Evolutionary conservation across 2,797 vertebrate species (phyloP).

Genomic region (Corythornis leucogaster): DNA sequence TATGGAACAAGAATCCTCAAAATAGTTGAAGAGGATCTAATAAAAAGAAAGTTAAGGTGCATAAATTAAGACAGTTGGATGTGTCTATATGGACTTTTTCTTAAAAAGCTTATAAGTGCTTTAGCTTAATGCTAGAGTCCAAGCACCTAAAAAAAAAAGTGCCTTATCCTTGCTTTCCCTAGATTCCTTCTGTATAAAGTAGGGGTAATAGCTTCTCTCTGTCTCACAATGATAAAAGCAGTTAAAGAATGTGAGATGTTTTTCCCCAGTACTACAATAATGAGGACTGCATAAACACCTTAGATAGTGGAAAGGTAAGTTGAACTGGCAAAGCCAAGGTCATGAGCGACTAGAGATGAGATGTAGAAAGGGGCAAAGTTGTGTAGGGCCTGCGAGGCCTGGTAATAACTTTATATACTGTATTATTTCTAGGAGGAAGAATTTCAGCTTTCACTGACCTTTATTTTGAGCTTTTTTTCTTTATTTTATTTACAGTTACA

Average conservation of each 20-base stretch:
- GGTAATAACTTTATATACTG: slow-evolving; percentile 60
- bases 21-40: not conserved
- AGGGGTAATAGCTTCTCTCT: slow-evolving; percentile 16
- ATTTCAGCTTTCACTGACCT: slow-evolving; percentile 67
- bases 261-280: not conserved
- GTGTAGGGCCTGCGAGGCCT: slow-evolving; percentile 1
- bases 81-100: not conserved
- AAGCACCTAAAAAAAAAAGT: not conserved
- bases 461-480: slow-evolving; percentile 66
- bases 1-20: not conserved
- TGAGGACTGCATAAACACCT: slow-evolving; percentile 39
- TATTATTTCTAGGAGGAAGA: slow-evolving; percentile 54
- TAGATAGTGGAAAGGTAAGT: slow-evolving; percentile 14
- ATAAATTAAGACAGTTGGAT: not conserved
- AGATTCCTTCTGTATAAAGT: not conserved
- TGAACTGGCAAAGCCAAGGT: slow-evolving; percentile 39
- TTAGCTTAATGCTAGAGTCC: not conserved
- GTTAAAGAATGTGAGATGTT: slow-evolving; percentile 12
- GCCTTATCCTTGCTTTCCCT: not conserved
- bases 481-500: slow-evolving; percentile 66
- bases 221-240: slow-evolving; percentile 39
- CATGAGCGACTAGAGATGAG: slow-evolving; percentile 26
- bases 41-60: not conserved
- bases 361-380: slow-evolving; percentile 35
- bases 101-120: not conserved